Evolutionary conservation across 2,888 invertebrate species (phyloP).

Genomic region (Stegana nigrithorax): DNA sequence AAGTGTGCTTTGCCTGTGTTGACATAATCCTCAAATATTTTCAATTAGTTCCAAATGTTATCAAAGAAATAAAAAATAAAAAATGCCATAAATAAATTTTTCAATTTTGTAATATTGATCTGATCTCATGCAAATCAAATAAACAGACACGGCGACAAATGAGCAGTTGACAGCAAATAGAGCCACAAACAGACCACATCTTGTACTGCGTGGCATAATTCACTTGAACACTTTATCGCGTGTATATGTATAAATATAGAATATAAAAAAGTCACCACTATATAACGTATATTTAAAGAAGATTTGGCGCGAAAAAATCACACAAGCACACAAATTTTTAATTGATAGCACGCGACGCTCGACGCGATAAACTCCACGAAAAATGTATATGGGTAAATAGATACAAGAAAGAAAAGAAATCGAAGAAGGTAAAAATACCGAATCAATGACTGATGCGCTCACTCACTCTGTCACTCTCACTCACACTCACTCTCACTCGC

Average conservation of each 20-base stretch:
- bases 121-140: background rate
- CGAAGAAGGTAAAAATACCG: background rate
- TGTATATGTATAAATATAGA: constrained; percentile 3
- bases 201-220: too few species aligned
- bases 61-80: too few species aligned
- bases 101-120: background rate
- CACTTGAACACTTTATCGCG: constrained; percentile 54
- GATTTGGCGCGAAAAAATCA: constrained; percentile 47
- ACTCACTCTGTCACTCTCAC: background rate
- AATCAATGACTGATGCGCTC: background rate
- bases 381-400: too few species aligned
- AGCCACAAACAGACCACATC: constrained; percentile 46
- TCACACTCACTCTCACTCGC: too few species aligned
- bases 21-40: too few species aligned
- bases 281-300: constrained; percentile 47
- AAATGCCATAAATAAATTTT: background rate
- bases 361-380: background rate
- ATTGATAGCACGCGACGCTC: constrained; percentile 10
- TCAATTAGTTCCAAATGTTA: too few species aligned
- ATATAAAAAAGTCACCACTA: constrained; percentile 1
- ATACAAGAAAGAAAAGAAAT: too few species aligned
- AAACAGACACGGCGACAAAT: too few species aligned
- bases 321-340: background rate
- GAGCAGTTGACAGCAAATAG: too few species aligned
- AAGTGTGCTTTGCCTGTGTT: too few species aligned